A percentile compares a stretch with the other conserved stretches of the same genome.
Evolutionary conservation across 1,140 invertebrate genomes (phyloP).

Genomic region (Aphelenchoides besseyi): DNA sequence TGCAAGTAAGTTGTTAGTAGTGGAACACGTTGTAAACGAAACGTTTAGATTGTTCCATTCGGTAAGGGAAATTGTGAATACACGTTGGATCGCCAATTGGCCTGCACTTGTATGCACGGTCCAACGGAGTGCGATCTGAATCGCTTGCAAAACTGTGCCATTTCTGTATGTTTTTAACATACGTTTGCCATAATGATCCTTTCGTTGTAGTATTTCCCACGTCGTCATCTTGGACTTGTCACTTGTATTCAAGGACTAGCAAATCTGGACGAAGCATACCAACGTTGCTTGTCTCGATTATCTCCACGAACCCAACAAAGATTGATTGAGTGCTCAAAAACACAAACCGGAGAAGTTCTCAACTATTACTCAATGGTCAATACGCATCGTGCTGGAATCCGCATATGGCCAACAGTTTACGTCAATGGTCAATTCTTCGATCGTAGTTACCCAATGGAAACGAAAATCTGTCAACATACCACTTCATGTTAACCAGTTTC

Average conservation of each 20-base stretch:
- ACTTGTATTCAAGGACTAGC: constrained; percentile 49
- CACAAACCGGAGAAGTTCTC: constrained; percentile 52
- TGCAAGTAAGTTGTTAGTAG: constrained; percentile 36
- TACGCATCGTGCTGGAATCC: constrained; percentile 47
- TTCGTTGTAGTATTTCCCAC: constrained; percentile 51
- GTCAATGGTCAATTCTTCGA: constrained; percentile 53
- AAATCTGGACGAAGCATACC: constrained; percentile 46
- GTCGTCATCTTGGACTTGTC: constrained; percentile 47
- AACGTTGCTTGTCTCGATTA: constrained; percentile 41
- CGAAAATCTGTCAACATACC: constrained; percentile 46
- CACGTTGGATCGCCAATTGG: constrained; percentile 39
- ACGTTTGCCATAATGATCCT: neutral
- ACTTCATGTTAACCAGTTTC: constrained; percentile 36
- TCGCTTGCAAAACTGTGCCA: constrained; percentile 50
- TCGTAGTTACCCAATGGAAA: constrained; percentile 46
- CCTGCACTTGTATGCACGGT: constrained; percentile 52
- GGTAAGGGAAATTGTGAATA: constrained; percentile 54
- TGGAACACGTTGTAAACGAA: constrained; percentile 17
- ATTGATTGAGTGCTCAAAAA: constrained; percentile 48
- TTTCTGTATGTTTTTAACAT: constrained; percentile 40
- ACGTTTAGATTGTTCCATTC: constrained; percentile 48
- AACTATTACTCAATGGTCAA: constrained; percentile 54
- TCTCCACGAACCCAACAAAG: constrained; percentile 50
- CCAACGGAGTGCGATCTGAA: constrained; percentile 52
- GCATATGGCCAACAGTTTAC: constrained; percentile 51